Evolutionary conservation across 2,113 vertebrate species (phyloP), one percentile per base, ranked within the genome.

Genomic region (Lepisosteus osseus): DNA sequence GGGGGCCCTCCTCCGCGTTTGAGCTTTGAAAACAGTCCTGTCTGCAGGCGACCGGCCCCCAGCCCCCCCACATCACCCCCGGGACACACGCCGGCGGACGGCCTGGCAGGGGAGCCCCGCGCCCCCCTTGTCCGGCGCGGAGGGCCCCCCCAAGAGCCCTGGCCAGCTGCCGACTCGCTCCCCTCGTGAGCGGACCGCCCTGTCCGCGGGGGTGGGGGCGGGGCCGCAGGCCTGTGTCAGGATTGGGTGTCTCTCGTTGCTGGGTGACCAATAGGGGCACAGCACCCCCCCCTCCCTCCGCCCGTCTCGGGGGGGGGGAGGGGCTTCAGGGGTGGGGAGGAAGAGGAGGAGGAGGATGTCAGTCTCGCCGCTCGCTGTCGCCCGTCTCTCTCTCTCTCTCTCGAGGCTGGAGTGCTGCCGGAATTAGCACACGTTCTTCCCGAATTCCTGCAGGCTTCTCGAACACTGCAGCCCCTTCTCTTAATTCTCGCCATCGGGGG

Each of bases 161-260:
- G 29, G 29, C 29, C 29, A 29, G 29, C 29, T 29, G 29, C 1
- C 29, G 29, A 29, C 29, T 29, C 29, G 29, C 29, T 29, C 29
- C 29, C 29, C 29, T 29, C 29, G 1, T 1, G 29, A 29, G 29
- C 29, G 29, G 29, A 29, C 29, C 29, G 29, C 29, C 29, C 1
- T 29, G 29, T 29, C 29, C 29, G 29, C 29, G 29, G 29, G 56
- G 59, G 73, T 75, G 69, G 74, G 76, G 9, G 61, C 74, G 1
- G 71, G 54, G 41, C 79, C 78, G 78, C 73, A 68, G 80, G 77
- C 71, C 70, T 43, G 42, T 61, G 79, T 78, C 79, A 62, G 42
- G 82, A 81, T 77, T 84, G 82, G 80, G 29, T 1, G 82, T 78
- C 86, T 79, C 78, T 73, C 82, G 83, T 87, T 82, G 86, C 89